Evolutionary conservation across 2,797 vertebrate species (phyloP).

Genomic region (Adelosebastes latens): DNA sequence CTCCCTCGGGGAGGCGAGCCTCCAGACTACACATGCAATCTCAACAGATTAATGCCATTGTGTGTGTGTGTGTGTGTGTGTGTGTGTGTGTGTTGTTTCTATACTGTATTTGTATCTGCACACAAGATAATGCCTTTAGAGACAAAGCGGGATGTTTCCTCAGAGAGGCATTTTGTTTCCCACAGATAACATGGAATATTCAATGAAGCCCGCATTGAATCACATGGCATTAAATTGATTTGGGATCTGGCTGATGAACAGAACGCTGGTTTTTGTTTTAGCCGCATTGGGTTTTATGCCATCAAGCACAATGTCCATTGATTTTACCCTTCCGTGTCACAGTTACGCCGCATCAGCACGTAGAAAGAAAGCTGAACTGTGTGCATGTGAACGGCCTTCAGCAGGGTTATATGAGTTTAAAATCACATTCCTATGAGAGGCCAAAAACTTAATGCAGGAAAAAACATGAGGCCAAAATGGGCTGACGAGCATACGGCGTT

Average conservation of each 20-base stretch:
- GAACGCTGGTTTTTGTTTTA: slow-evolving; percentile 22
- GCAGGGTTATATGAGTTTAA: background rate
- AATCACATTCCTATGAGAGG: slow-evolving; percentile 3
- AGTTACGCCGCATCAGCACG: background rate
- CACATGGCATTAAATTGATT: slow-evolving; percentile 38
- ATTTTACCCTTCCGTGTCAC: slow-evolving; percentile 13
- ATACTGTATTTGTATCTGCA: slow-evolving; percentile 12
- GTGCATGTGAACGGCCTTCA: background rate
- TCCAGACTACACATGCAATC: slow-evolving; percentile 31
- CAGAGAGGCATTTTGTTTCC: slow-evolving; percentile 36
- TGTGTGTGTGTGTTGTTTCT: background rate
- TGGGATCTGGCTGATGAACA: slow-evolving; percentile 21
- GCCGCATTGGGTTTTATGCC: slow-evolving; percentile 13
- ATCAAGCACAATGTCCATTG: slow-evolving; percentile 28
- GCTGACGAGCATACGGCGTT: slow-evolving; percentile 7
- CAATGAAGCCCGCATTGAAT: slow-evolving; percentile 22
- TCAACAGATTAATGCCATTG: slow-evolving; percentile 42
- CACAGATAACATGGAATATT: slow-evolving; percentile 36
- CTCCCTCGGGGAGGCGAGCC: slow-evolving; percentile 22
- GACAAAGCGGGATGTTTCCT: slow-evolving; percentile 15
- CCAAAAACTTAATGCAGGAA: slow-evolving; percentile 3
- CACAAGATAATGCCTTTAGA: slow-evolving; percentile 22
- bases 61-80: slow-evolving; percentile 9
- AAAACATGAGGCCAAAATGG: slow-evolving; percentile 15
- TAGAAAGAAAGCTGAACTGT: slow-evolving; percentile 15